phyloP scores from a whole-genome alignment of 2,888 invertebrate genomes.

The Bembecia ichneumoniformis region DNA sequence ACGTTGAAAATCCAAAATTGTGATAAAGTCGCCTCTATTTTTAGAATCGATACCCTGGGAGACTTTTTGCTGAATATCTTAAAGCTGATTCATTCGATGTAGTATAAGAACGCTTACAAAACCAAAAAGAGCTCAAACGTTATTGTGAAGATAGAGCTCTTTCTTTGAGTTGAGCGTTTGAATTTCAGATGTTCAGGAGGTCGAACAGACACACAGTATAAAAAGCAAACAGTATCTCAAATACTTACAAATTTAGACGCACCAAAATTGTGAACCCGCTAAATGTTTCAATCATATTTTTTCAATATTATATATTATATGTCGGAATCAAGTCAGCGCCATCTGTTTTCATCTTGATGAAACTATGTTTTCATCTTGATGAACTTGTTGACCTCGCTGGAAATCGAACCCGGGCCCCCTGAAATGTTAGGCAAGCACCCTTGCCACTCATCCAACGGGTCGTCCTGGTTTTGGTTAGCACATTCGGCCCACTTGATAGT shows the following conservation, averaged over 20 bases:
- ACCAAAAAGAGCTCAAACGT: constrained; percentile 20
- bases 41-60: neutral
- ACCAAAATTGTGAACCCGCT: neutral
- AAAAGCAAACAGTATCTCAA: neutral
- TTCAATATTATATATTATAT: no score
- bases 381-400: no score
- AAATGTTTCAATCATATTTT: neutral
- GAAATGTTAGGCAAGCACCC: no score
- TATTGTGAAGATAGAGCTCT: constrained; percentile 19
- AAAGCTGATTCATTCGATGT: neutral
- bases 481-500: no score
- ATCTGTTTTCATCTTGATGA: no score
- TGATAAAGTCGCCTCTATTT: neutral
- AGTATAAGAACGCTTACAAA: constrained; percentile 9
- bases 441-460: no score
- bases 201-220: neutral
- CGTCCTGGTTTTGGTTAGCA: no score
- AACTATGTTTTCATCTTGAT: no score
- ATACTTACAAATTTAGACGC: neutral
- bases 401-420: no score
- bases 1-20: constrained; percentile 3
- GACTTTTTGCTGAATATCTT: neutral
- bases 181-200: neutral
- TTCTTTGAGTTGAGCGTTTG: constrained; percentile 12
- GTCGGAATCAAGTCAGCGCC: no score